Percentiles rank a stretch among this genome's conserved stretches.
Evolutionary conservation across 2,797 vertebrate species (phyloP).

Genomic region (Propithecus deckenii): DNA sequence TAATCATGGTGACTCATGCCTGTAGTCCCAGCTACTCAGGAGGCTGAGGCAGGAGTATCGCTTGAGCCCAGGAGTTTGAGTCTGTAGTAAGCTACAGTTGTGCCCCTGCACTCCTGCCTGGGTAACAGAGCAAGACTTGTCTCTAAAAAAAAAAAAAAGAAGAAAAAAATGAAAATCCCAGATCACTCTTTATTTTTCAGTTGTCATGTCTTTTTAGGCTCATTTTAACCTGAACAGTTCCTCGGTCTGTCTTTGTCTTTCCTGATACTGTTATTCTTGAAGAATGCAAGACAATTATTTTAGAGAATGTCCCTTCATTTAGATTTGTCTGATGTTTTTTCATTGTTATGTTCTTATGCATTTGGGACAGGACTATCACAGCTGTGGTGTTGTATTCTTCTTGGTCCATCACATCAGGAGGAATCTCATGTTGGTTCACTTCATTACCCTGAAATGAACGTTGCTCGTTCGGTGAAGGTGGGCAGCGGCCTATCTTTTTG

Average conservation of each 20-base stretch:
- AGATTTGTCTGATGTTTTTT: neutral
- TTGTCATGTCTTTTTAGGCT: neutral
- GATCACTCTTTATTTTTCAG: rapidly evolving
- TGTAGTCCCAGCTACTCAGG: neutral
- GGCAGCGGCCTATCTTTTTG: neutral
- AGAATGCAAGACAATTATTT: neutral
- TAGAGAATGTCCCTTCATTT: neutral
- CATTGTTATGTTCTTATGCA: too few species aligned
- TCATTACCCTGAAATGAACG: neutral
- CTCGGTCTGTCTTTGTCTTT: neutral
- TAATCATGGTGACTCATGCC: neutral
- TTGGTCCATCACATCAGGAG: rapidly evolving
- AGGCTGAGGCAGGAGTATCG: neutral
- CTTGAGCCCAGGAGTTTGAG: neutral
- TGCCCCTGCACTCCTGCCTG: neutral
- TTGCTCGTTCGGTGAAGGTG: neutral
- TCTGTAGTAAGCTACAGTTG: neutral
- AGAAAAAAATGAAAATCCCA: neutral
- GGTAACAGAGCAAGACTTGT: neutral
- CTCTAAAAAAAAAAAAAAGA: neutral
- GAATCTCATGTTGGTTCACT: neutral
- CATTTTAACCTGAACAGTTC: neutral
- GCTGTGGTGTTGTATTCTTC: neutral
- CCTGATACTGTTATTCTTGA: neutral
- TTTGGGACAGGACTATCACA: neutral